These are phyloP conservation scores for Harmothoe impar DNA, from an alignment of 2,888 invertebrate species.

Conservation along the genomic window DNA sequence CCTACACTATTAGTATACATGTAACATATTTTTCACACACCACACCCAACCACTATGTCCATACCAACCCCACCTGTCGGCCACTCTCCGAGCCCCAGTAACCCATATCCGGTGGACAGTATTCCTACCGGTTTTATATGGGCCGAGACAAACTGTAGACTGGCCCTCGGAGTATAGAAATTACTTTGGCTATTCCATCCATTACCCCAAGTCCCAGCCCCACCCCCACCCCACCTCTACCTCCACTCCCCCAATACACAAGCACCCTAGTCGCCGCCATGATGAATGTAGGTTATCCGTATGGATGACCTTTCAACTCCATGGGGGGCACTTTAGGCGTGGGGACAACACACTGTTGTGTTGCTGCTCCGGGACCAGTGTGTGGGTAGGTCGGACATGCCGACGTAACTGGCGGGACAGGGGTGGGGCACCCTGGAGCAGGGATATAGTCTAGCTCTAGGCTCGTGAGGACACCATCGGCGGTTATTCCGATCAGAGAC, in stretches of 20 bases:
- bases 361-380: neutral
- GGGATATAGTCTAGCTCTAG: too few species aligned
- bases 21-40: too few species aligned
- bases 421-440: too few species aligned
- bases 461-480: too few species aligned
- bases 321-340: neutral
- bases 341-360: constrained; percentile 55
- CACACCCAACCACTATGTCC: neutral
- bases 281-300: constrained; percentile 51
- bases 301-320: constrained; percentile 56
- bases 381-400: too few species aligned
- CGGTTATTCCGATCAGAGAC: too few species aligned
- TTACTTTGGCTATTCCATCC: constrained; percentile 5
- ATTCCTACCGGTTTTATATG: neutral
- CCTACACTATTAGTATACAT: too few species aligned
- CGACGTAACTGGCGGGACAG: too few species aligned
- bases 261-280: constrained; percentile 4
- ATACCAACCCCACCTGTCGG: too few species aligned
- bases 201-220: constrained; percentile 19
- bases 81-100: neutral
- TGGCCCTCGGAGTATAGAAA: constrained; percentile 10
- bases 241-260: neutral
- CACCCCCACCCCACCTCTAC: neutral
- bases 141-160: neutral
- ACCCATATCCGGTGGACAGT: neutral